Percentiles rank a stretch among this genome's conserved stretches.
Conservation (phyloP, 2,888 invertebrate species). For the Drosophila meridionalis region DNA sequence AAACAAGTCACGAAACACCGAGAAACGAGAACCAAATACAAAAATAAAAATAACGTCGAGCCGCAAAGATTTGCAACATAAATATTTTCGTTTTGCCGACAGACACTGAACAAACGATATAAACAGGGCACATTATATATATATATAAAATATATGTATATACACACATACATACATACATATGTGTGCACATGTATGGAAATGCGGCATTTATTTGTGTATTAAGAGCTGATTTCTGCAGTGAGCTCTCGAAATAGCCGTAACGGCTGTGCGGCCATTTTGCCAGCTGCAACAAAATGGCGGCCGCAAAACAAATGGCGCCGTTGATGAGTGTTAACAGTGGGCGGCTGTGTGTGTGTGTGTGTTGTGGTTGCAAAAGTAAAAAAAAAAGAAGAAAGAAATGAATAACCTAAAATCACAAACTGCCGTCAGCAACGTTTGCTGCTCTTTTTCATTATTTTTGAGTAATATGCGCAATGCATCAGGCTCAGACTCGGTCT, state of each 20-base stretch:
- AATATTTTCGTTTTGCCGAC: conserved; percentile 69
- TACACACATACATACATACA: neutral
- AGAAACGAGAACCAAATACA: conserved; percentile 32
- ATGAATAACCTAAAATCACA: conserved; percentile 46
- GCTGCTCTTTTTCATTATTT: conserved; percentile 64
- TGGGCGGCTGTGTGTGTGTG: conserved; percentile 27
- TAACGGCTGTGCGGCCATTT: conserved; percentile 59
- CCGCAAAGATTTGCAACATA: conserved; percentile 78
- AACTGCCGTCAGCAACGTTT: conserved; percentile 49
- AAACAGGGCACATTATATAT: conserved; percentile 26
- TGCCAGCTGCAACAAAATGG: conserved; percentile 75
- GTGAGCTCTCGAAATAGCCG: conserved; percentile 27
- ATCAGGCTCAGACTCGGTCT: conserved; percentile 59
- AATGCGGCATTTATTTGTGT: conserved; percentile 75
- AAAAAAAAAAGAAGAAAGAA: neutral
- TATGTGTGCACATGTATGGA: conserved; percentile 29
- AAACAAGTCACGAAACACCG: conserved; percentile 73
- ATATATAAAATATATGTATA: conserved; percentile 17
- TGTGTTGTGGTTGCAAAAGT: conserved; percentile 8
- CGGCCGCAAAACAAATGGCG: conserved; percentile 72
- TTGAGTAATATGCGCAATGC: conserved; percentile 77
- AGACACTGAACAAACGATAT: conserved; percentile 45
- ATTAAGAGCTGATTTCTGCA: conserved; percentile 73
- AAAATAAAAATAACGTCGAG: conserved; percentile 50
- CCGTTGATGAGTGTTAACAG: conserved; percentile 66